Conservation (phyloP, 1,140 invertebrate genomes). For the Neuroterus valhalla region DNA sequence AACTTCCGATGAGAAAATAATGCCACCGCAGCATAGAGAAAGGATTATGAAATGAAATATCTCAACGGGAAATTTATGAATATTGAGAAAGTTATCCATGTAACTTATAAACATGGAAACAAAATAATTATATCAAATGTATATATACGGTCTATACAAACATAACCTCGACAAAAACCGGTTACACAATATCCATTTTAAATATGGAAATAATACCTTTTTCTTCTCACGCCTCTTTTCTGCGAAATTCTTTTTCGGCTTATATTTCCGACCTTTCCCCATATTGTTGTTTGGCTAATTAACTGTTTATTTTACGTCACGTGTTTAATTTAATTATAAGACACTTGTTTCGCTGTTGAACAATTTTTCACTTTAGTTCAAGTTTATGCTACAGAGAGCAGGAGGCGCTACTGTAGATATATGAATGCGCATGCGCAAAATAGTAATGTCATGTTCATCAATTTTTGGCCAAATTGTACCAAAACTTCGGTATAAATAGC, state of each 20-base stretch:
- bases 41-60: too few relatives aligned
- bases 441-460: too few relatives aligned
- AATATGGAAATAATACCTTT: constrained; percentile 53
- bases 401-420: too few relatives aligned
- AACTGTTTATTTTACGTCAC: neutral
- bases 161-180: constrained; percentile 43
- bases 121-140: neutral
- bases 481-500: too few relatives aligned
- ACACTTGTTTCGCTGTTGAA: constrained; percentile 1
- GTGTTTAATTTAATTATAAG: neutral
- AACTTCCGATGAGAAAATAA: too few relatives aligned
- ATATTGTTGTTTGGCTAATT: constrained; percentile 49
- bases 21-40: too few relatives aligned
- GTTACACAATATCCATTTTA: neutral
- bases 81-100: too few relatives aligned
- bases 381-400: too few relatives aligned
- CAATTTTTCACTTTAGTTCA: neutral
- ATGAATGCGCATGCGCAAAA: too few relatives aligned
- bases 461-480: too few relatives aligned
- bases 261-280: constrained; percentile 66
- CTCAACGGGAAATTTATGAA: too few relatives aligned
- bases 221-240: constrained; percentile 71
- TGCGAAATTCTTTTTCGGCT: constrained; percentile 70
- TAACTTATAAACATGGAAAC: neutral
- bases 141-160: constrained; percentile 13